These are phyloP conservation scores for Drepana arcuata DNA, from an alignment of 1,140 invertebrate species.

Conservation along the genomic window DNA sequence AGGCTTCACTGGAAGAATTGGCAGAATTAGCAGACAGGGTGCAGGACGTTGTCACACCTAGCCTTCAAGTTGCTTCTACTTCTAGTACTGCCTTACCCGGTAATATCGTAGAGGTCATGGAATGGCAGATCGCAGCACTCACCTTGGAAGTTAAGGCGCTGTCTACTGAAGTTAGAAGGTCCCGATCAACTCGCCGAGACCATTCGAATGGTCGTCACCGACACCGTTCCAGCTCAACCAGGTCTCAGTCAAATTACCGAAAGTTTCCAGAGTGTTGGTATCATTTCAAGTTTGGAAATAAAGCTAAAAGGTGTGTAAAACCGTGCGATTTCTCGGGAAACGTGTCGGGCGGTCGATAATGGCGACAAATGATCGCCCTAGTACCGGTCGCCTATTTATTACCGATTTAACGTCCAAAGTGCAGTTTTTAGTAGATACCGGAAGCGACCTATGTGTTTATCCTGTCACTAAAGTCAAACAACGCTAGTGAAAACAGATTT, in stretches of 20 bases:
- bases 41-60: background rate
- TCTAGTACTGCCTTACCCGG: no score
- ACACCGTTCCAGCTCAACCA: background rate
- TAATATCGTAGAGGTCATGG: no score
- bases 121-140: background rate
- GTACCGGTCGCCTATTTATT: conserved; percentile 6
- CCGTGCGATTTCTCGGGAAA: conserved; percentile 11
- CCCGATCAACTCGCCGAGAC: background rate
- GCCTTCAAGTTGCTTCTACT: background rate
- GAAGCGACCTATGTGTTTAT: conserved; percentile 4
- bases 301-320: conserved; percentile 5
- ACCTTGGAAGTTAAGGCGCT: background rate
- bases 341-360: conserved; percentile 6
- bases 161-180: no score
- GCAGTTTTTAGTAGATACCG: conserved; percentile 1
- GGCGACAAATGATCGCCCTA: conserved; percentile 3
- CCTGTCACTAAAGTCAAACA: background rate
- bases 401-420: conserved; percentile 3
- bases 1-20: background rate
- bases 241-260: background rate
- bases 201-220: no score
- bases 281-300: conserved; percentile 4
- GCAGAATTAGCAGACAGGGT: conserved; percentile 5
- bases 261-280: conserved; percentile 3
- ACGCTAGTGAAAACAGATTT: background rate